phyloP scores from a whole-genome alignment of 2,888 invertebrate genomes.

The Epinotia brunnichana region DNA sequence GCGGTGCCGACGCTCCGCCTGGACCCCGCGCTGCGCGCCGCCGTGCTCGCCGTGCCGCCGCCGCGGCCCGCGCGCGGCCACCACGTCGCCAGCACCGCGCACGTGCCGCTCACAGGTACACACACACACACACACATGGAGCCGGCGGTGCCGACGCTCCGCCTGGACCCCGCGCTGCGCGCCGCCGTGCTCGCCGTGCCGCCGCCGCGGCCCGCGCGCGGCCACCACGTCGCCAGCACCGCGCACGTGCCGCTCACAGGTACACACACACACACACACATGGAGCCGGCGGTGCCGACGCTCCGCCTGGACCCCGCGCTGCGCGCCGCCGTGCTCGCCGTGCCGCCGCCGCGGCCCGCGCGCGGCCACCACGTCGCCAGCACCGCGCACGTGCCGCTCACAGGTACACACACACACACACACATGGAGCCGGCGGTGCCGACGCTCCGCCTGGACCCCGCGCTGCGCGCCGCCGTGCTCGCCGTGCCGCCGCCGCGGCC shows the following conservation, averaged over 20 bases:
- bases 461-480: conserved; percentile 83
- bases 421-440: conserved; percentile 72
- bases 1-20: conserved; percentile 81
- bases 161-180: conserved; percentile 85
- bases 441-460: conserved; percentile 85
- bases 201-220: conserved; percentile 55
- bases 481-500: conserved; percentile 63
- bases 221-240: conserved; percentile 45
- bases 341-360: conserved; percentile 59
- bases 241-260: conserved; percentile 49
- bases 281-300: conserved; percentile 71
- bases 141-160: conserved; percentile 77
- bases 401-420: conserved; percentile 44
- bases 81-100: conserved; percentile 44
- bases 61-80: conserved; percentile 51
- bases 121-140: conserved; percentile 50
- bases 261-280: conserved; percentile 42
- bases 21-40: conserved; percentile 86
- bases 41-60: conserved; percentile 72
- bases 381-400: conserved; percentile 49
- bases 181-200: conserved; percentile 79
- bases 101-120: conserved; percentile 51
- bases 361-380: conserved; percentile 44
- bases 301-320: conserved; percentile 86
- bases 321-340: conserved; percentile 81